phyloP scores from a whole-genome alignment of 2,888 invertebrate species.

The Calameuta filiformis region DNA sequence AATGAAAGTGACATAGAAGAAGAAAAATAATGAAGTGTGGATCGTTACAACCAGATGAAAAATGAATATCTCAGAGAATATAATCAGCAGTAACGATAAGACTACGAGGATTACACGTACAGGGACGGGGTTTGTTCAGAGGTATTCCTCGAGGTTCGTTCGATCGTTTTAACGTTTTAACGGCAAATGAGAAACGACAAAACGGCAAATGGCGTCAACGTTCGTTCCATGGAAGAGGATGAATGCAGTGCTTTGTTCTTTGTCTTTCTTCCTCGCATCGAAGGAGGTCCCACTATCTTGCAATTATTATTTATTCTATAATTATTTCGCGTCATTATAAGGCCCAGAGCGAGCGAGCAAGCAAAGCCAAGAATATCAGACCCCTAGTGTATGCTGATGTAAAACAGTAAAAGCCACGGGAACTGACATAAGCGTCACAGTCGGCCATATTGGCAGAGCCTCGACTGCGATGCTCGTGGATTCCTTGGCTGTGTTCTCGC shows the following conservation, averaged over 20 bases:
- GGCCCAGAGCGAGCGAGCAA: background rate
- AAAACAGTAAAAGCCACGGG: background rate
- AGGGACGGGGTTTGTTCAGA: background rate
- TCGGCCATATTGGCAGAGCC: background rate
- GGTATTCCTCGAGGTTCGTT: background rate
- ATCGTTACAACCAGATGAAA: background rate
- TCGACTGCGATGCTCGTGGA: background rate
- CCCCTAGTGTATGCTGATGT: background rate
- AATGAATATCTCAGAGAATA: background rate
- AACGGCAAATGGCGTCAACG: background rate
- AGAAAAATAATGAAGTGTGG: background rate
- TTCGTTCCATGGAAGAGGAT: background rate
- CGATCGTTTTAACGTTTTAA: background rate
- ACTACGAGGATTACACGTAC: background rate
- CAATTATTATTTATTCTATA: conserved; percentile 28
- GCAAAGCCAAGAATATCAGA: background rate
- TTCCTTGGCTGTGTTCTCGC: background rate
- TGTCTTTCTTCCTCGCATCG: background rate
- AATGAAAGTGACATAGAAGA: background rate
- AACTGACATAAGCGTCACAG: background rate
- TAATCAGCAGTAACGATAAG: background rate
- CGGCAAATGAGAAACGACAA: background rate
- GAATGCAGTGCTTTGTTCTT: conserved; percentile 22
- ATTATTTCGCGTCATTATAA: conserved; percentile 29
- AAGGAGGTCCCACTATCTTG: conserved; percentile 26